phyloP scores from a whole-genome alignment of 2,113 vertebrate genomes.

The Callospermophilus lateralis region DNA sequence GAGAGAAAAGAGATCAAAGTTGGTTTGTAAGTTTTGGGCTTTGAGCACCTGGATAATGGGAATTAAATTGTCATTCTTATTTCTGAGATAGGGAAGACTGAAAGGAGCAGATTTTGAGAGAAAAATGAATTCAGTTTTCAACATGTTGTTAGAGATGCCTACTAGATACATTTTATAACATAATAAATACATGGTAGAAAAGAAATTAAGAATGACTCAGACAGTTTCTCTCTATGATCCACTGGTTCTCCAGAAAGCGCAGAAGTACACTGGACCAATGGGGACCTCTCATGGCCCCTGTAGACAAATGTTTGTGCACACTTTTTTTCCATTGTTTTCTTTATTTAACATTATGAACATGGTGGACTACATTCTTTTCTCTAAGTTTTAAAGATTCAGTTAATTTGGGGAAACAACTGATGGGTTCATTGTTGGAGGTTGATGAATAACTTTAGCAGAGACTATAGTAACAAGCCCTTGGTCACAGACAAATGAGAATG shows the following conservation, averaged over 20 bases:
- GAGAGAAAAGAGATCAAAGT: neutral
- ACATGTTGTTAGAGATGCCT: neutral
- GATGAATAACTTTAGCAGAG: neutral
- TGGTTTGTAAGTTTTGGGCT: neutral
- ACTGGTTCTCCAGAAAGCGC: neutral
- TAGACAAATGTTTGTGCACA: neutral
- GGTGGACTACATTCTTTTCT: neutral
- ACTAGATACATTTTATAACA: neutral
- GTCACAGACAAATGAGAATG: neutral
- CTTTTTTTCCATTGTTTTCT: neutral
- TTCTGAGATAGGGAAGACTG: neutral
- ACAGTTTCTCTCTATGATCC: no score
- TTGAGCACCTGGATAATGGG: neutral
- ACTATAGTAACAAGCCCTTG: neutral
- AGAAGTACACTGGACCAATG: neutral
- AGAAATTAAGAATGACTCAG: neutral
- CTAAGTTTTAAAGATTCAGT: neutral
- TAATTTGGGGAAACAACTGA: neutral
- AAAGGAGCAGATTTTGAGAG: neutral
- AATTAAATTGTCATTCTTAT: neutral
- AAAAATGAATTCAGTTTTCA: neutral
- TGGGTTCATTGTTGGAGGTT: neutral
- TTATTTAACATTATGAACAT: neutral
- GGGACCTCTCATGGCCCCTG: neutral
- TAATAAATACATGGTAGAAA: neutral